Evolutionary conservation across 2,888 invertebrate species (phyloP), one percentile per base, ranked within the genome.

Genomic region (Lissonota sp.): DNA sequence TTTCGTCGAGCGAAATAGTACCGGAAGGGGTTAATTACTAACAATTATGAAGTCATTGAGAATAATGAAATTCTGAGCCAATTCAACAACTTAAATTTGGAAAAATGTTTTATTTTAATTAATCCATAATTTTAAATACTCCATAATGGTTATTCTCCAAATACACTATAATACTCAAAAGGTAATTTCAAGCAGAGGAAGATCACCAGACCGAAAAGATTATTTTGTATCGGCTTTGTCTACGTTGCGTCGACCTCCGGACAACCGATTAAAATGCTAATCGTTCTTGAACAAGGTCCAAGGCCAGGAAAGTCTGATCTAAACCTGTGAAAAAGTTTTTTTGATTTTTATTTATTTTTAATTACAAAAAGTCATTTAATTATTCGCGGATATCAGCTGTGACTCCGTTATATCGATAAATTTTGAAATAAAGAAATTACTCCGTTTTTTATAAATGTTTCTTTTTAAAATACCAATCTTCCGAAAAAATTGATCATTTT

Each of bases 241-340:
- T 51, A 26, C 6, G 8, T 12, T 26, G 26, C 14, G 37, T 26
- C 12, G 51, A 42, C 6, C 51, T 14, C 42, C 51, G 58, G 60
- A 67, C 51, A 40, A 60, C 51, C 58, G 75, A 75, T 75, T 67
- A 14, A 75, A 75, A 75, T 75, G 75, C 75, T 75, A 75, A 75
- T 75, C 67, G 60, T 75, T 6, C 10, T 37, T 12, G 12, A 49
- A 40, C 10, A 49, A 58, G 39, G 12, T 69, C 26, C 26, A 72
- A 67, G 37, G 40, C 8, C 10, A 4, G 12, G 12, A 58, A 55
- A 39, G 7, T 12, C 40, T n/a, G 14, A 55, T 51, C 5, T n/a
- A 39, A 51, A 8, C n/a, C 46, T 12, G 26, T 53, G 7, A 14
- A 60, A 75, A 46, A 10, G 26, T 51, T 8, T 0, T 8, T 39